Percentiles rank a stretch among this genome's conserved stretches.
Evolutionary conservation across 2,113 vertebrate species (phyloP).

Genomic region (Laticauda colubrina): DNA sequence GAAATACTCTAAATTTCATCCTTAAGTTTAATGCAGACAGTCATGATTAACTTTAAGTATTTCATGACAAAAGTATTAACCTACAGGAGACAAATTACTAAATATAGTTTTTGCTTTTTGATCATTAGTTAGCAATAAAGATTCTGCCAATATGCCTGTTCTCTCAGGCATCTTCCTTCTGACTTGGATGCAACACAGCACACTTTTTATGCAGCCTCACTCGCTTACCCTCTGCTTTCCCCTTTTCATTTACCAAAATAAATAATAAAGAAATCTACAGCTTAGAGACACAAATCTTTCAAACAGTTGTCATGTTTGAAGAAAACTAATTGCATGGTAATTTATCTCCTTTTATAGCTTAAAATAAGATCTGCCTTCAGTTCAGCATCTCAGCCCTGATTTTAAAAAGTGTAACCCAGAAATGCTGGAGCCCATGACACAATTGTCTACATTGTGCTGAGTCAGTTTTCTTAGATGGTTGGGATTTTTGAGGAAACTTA

Average conservation of each 20-base stretch:
- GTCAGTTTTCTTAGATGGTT: slow-evolving; percentile 65
- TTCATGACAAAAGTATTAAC: neutral
- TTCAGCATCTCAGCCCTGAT: neutral
- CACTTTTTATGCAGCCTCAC: neutral
- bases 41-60: neutral
- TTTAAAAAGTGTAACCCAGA: slow-evolving; percentile 35
- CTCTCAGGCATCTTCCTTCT: neutral
- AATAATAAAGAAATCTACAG: neutral
- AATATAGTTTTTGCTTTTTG: neutral
- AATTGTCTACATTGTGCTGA: slow-evolving; percentile 62
- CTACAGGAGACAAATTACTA: neutral
- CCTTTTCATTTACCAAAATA: slow-evolving; percentile 3
- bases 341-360: slow-evolving; percentile 6
- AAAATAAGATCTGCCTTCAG: neutral
- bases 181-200: neutral
- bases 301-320: neutral
- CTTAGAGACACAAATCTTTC: neutral
- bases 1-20: neutral
- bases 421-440: slow-evolving; percentile 66
- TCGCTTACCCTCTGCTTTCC: neutral
- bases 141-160: neutral
- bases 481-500: slow-evolving; percentile 68
- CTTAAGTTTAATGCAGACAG: neutral
- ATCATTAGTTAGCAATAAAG: neutral
- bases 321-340: neutral